phyloP scores from a whole-genome alignment of 2,113 vertebrate genomes.

The Felis chaus region DNA sequence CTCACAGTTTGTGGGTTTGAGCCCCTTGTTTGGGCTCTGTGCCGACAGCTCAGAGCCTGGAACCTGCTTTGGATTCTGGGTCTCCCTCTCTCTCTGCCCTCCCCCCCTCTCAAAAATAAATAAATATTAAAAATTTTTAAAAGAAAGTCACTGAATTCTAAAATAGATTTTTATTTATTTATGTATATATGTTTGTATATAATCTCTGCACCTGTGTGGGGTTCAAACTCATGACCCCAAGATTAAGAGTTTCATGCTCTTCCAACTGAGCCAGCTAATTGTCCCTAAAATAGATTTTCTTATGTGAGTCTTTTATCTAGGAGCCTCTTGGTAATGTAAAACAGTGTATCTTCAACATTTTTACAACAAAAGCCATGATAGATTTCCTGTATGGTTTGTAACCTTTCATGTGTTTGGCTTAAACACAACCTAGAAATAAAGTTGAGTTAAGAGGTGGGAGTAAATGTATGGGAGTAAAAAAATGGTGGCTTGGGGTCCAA shows the following conservation, averaged over 20 bases:
- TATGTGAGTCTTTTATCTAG: neutral
- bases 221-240: neutral
- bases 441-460: neutral
- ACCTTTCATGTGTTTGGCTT: neutral
- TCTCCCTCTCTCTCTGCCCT: too few species aligned
- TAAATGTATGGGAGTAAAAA: slow-evolving; percentile 7
- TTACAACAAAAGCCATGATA: slow-evolving; percentile 5
- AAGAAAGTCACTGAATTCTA: neutral
- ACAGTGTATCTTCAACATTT: neutral
- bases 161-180: neutral
- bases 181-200: neutral
- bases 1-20: too few species aligned
- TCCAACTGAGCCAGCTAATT: neutral
- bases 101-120: too few species aligned
- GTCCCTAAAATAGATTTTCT: neutral
- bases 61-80: too few species aligned
- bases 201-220: neutral
- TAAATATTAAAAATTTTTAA: too few species aligned
- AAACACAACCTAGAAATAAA: slow-evolving; percentile 7
- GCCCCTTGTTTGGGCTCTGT: too few species aligned
- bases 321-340: neutral
- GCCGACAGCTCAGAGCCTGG: too few species aligned
- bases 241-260: neutral
- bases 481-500: neutral
- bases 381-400: neutral